A percentile compares a stretch with the other conserved stretches of the same genome.
Conservation (phyloP, 64 coral and sea anemone species). For the Cladopsammia gracilis region DNA sequence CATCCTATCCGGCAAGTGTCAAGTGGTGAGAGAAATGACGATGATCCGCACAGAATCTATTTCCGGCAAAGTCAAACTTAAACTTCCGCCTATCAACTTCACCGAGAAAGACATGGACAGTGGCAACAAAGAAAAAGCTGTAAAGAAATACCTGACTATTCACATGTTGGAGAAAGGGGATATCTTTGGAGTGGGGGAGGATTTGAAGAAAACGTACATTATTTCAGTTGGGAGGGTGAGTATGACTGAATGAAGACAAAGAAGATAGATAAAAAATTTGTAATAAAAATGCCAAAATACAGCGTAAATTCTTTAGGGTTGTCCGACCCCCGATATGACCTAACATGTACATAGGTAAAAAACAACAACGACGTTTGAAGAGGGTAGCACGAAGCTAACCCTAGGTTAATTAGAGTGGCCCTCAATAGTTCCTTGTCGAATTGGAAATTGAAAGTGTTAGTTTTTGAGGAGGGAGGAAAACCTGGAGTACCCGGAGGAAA, state of each 20-base stretch:
- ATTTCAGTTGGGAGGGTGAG: constrained; percentile 86
- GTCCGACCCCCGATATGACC: no score
- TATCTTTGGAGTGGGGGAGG: constrained; percentile 94
- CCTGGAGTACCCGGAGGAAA: no score
- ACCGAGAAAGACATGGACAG: background rate
- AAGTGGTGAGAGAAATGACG: constrained; percentile 86
- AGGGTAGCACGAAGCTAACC: no score
- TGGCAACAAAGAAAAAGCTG: constrained; percentile 48
- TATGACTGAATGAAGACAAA: background rate
- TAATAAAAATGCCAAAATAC: no score
- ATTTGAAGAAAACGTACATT: constrained; percentile 87
- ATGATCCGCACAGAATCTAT: constrained; percentile 52
- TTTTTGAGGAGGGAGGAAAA: no score
- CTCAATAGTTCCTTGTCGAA: no score
- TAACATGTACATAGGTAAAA: no score
- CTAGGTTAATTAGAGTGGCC: no score
- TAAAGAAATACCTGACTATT: constrained; percentile 76
- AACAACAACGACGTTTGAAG: no score
- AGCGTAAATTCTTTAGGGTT: no score
- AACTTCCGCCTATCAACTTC: constrained; percentile 54
- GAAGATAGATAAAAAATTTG: no score
- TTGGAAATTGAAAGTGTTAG: no score
- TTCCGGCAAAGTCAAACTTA: constrained; percentile 64
- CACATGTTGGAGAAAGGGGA: constrained; percentile 73
- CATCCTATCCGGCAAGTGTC: constrained; percentile 87